Evolutionary conservation across 2,797 vertebrate genomes (phyloP).

Genomic region (Margarornis squamiger): DNA sequence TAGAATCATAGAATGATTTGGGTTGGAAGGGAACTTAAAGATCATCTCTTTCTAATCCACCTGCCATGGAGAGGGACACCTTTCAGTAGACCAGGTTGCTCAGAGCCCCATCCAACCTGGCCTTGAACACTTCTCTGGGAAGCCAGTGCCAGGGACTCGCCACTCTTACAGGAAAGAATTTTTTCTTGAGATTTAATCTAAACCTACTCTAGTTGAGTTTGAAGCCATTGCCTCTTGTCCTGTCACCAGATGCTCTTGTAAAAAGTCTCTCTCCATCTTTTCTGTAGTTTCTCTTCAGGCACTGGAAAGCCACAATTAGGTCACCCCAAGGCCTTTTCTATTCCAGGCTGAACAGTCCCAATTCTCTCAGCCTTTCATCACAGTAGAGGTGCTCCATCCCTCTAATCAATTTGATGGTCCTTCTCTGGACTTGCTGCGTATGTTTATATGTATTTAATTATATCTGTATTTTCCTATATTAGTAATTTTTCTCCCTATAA

Average conservation of each 20-base stretch:
- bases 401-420: background rate
- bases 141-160: background rate
- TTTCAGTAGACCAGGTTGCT: background rate
- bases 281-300: background rate
- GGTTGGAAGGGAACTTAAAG: background rate
- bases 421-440: background rate
- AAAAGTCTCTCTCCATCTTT: background rate
- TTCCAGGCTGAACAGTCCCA: background rate
- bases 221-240: background rate
- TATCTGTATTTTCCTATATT: background rate
- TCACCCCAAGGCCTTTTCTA: background rate
- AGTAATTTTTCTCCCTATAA: background rate
- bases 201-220: background rate
- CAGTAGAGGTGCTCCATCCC: background rate
- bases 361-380: background rate
- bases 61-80: background rate
- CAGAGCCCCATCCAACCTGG: background rate
- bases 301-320: background rate
- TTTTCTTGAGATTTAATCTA: background rate
- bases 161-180: background rate
- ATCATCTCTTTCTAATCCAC: fast-evolving
- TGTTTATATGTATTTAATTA: background rate
- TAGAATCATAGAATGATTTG: background rate
- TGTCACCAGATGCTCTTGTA: background rate
- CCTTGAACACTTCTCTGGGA: background rate